A percentile compares a stretch with the other conserved stretches of the same genome.
Evolutionary conservation across 64 coral and sea anemone species (phyloP).

Genomic region (Montipora cactus): DNA sequence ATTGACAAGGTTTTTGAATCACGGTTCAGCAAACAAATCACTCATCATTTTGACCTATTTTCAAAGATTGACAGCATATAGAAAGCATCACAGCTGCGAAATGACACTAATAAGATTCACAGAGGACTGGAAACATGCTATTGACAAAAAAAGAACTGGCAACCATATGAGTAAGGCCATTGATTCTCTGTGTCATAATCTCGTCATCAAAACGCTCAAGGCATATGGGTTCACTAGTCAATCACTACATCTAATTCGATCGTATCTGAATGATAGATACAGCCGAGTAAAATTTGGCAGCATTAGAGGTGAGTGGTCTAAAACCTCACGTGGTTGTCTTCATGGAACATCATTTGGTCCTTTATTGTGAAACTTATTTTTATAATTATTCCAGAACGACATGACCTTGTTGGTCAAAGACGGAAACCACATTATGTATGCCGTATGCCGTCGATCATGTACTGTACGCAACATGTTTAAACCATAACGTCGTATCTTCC

Average conservation of each 20-base stretch:
- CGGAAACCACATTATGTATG: not conserved
- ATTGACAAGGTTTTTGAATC: conserved; percentile 1
- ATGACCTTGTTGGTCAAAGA: conserved; percentile 30
- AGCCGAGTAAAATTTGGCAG: conserved; percentile 24
- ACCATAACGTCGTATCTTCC: too few species aligned
- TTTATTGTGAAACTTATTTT: conserved; percentile 3
- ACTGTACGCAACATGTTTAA: too few species aligned
- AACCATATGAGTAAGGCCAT: conserved; percentile 15
- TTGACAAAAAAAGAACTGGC: not conserved
- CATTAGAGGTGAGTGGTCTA: conserved; percentile 26
- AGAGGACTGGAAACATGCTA: not conserved
- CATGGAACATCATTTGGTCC: conserved; percentile 39
- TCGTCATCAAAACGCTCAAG: conserved; percentile 7
- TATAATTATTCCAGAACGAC: conserved; percentile 35
- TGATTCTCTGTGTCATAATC: conserved; percentile 3
- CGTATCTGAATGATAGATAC: conserved; percentile 15
- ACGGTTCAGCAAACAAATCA: not conserved
- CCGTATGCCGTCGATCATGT: conserved; percentile 11
- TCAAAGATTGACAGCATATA: conserved; percentile 1
- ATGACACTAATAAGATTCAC: not conserved
- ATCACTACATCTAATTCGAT: conserved; percentile 31
- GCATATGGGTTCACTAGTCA: conserved; percentile 46
- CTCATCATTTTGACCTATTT: not conserved
- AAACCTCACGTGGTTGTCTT: conserved; percentile 27
- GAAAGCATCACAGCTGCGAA: not conserved